Conservation (phyloP, 37 sponge, comb jelly and placozoan species). For the Halisarca cf. caerulea region DNA sequence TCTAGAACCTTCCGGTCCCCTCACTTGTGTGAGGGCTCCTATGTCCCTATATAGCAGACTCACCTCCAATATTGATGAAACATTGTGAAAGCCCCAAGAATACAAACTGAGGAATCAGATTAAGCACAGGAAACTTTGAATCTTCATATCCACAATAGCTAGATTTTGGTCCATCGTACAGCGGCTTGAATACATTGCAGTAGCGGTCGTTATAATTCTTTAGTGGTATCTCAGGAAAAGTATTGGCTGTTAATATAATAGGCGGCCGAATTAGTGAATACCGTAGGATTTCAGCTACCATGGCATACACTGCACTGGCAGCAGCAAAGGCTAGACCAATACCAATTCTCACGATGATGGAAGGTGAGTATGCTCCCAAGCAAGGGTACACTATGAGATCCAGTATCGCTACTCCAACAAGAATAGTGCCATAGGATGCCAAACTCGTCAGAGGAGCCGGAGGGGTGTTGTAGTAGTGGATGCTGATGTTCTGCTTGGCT, state of each 20-base stretch:
- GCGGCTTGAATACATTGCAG: background rate
- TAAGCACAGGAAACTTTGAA: background rate
- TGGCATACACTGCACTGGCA: background rate
- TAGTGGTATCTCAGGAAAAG: too few relatives aligned
- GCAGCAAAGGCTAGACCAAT: background rate
- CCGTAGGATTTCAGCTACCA: background rate
- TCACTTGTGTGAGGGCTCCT: too few relatives aligned
- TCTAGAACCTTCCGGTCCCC: too few relatives aligned
- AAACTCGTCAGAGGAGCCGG: background rate
- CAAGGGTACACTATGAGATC: slow-evolving; percentile 17
- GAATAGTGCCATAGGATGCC: background rate
- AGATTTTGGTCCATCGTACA: background rate
- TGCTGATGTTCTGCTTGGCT: background rate
- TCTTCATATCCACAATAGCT: background rate
- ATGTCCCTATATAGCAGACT: too few relatives aligned
- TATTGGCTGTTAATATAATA: too few relatives aligned
- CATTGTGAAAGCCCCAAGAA: background rate
- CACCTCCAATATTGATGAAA: slow-evolving; percentile 20
- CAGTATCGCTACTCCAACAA: background rate
- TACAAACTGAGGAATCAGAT: background rate
- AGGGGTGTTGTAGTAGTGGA: background rate
- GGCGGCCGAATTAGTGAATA: too few relatives aligned
- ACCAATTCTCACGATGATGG: slow-evolving; percentile 2
- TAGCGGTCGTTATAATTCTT: background rate
- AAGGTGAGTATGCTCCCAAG: background rate